Evolutionary conservation across 2,113 vertebrate species (phyloP), one percentile per base, ranked within the genome.

Genomic region (Tachysurus vachellii): DNA sequence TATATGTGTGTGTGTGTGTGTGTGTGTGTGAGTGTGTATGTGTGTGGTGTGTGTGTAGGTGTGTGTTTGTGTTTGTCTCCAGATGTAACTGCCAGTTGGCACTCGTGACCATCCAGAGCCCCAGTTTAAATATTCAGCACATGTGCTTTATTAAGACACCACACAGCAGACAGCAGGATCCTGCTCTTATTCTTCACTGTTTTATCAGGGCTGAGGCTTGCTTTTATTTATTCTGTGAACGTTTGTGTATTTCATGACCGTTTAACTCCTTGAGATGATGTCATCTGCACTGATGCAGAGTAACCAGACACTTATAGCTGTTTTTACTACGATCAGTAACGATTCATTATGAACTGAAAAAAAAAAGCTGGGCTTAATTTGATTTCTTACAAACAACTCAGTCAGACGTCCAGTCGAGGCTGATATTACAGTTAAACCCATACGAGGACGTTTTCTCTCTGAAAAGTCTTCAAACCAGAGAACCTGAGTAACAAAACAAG

Each of bases 101-200:
- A 26, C 44, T 44, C 71, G 7, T 53, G 47, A 77, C n/a, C 75
- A 54, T 8, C 14, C 75, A 79, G 50, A 79, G 53, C 17, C n/a
- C n/a, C 50, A 79, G 53, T 64, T 81, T 71, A 75, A 82, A 82
- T 75, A 87, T 87, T 82, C 85, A 82, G 31, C 53, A 82, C 31
- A 70, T 36, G 70, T 82, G 64, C 26, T 87, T 68, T 28, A 75
- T 87, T 68, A 73, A 82, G 56, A 80, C 8, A 1, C 28, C 64
- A 26, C 59, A 54, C 70, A 66, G 81, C 54, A 77, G 82, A 87
- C 57, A 53, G 68, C 84, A 77, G 81, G 50, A 83, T 44, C 19
- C 5, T 79, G 81, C 47, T 64, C 36, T 53, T 21, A 53, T 62
- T 79, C 53, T 36, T 83, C 28, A 44, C 44, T 57, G 56, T 54